phyloP scores from a whole-genome alignment of 2,888 invertebrate species.

The Lithosia quadra region DNA sequence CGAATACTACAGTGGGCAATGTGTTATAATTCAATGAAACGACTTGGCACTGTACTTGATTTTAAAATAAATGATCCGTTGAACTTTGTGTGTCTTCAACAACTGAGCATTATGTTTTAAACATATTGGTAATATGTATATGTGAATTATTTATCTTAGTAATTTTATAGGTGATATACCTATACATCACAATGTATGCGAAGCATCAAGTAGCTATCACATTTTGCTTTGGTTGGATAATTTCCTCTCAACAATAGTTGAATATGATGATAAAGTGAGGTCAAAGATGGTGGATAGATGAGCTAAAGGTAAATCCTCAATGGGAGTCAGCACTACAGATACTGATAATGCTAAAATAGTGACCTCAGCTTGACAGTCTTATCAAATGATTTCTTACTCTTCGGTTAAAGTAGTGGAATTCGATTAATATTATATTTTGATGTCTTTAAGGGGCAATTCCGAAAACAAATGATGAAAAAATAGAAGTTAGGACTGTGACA shows the following conservation, averaged over 20 bases:
- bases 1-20: constrained; percentile 39
- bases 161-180: neutral
- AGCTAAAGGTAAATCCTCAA: too few relatives aligned
- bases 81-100: constrained; percentile 35
- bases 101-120: constrained; percentile 29
- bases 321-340: too few relatives aligned
- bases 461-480: too few relatives aligned
- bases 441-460: too few relatives aligned
- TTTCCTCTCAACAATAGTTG: neutral
- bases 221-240: neutral
- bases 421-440: too few relatives aligned
- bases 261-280: neutral
- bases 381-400: too few relatives aligned
- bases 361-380: too few relatives aligned
- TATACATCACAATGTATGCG: neutral
- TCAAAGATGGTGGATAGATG: neutral
- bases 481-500: too few relatives aligned
- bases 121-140: constrained; percentile 8
- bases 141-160: constrained; percentile 6
- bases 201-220: neutral
- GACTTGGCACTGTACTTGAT: constrained; percentile 53
- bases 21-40: constrained; percentile 48
- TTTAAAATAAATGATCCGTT: constrained; percentile 38
- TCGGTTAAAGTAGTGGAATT: too few relatives aligned
- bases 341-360: too few relatives aligned